A percentile compares a stretch with the other conserved stretches of the same genome.
Evolutionary conservation across 2,888 invertebrate species (phyloP).

Genomic region (Diogma glabrata): DNA sequence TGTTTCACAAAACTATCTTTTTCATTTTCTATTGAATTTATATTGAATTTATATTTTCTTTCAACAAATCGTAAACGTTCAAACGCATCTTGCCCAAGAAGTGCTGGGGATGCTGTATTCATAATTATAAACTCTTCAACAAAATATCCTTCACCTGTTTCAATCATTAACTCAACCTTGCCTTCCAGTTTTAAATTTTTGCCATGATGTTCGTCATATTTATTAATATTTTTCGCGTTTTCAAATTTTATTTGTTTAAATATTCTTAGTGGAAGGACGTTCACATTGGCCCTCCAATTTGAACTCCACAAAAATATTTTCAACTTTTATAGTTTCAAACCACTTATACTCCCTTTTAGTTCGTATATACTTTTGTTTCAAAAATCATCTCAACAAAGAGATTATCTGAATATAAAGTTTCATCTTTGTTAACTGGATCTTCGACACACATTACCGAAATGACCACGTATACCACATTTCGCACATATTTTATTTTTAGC

Average conservation of each 20-base stretch:
- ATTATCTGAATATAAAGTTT: no score
- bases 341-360: no score
- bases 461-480: no score
- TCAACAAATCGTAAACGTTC: not conserved
- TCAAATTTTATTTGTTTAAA: not conserved
- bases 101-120: not conserved
- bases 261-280: not conserved
- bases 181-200: not conserved
- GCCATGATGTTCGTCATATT: no score
- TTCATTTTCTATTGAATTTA: no score
- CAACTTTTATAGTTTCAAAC: not conserved
- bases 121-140: not conserved
- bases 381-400: no score
- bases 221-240: no score
- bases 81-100: slow-evolving; percentile 6
- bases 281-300: slow-evolving; percentile 5
- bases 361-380: no score
- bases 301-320: not conserved
- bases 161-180: not conserved
- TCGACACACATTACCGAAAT: no score
- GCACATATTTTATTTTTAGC: no score
- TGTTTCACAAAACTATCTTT: not conserved
- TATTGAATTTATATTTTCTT: no score
- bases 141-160: not conserved
- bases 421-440: no score